These are phyloP conservation scores for Antechinus flavipes DNA, from an alignment of 2,113 vertebrate species.

Conservation along the genomic window DNA sequence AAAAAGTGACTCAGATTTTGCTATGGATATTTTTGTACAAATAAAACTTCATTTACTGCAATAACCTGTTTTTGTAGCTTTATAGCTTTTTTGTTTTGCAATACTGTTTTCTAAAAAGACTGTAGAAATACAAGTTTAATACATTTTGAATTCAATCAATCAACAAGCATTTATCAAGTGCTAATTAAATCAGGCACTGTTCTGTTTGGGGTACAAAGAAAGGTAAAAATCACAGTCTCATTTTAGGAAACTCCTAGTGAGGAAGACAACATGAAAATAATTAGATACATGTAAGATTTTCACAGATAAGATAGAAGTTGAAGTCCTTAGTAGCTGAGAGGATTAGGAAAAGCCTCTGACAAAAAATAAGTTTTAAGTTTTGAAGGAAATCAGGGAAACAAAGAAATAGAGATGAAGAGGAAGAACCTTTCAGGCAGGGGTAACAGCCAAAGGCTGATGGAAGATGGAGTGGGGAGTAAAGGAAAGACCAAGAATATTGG, in stretches of 20 bases:
- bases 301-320: background rate
- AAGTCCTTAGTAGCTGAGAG: background rate
- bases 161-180: background rate
- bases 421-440: background rate
- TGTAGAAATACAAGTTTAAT: background rate
- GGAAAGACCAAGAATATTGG: background rate
- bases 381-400: background rate
- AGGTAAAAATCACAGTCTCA: background rate
- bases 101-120: background rate
- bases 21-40: background rate
- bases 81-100: background rate
- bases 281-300: background rate
- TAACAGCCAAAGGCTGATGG: background rate
- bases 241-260: background rate
- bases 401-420: background rate
- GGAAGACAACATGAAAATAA: background rate
- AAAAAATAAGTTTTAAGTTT: too few relatives aligned
- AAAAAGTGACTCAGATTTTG: background rate
- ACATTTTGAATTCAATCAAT: background rate
- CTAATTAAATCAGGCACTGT: background rate
- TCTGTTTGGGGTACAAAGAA: background rate
- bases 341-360: background rate
- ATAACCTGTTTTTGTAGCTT: background rate
- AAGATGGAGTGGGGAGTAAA: background rate
- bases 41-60: background rate